Evolutionary conservation across 2,888 invertebrate genomes (phyloP).

Genomic region (Hoplodrina blanda): DNA sequence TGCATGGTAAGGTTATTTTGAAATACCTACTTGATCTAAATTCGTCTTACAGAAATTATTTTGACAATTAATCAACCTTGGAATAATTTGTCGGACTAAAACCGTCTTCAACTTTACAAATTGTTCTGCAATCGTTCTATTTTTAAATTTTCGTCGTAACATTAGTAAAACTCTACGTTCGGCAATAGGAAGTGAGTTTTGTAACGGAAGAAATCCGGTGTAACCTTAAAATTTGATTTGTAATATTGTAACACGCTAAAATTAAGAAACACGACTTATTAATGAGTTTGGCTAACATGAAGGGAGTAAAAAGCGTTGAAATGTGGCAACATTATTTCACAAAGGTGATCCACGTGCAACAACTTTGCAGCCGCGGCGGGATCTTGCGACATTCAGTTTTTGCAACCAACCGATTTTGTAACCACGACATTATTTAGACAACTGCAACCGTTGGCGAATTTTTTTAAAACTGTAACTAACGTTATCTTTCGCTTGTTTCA

Average conservation of each 20-base stretch:
- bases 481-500: slow-evolving; percentile 84
- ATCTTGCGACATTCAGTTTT: slow-evolving; percentile 83
- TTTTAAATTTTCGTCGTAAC: slow-evolving; percentile 59
- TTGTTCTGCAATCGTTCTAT: slow-evolving; percentile 38
- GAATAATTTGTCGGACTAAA: slow-evolving; percentile 7
- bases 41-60: slow-evolving; percentile 21
- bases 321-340: slow-evolving; percentile 84
- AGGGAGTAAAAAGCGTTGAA: slow-evolving; percentile 82
- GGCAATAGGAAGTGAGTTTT: slow-evolving; percentile 76
- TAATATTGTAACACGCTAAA: slow-evolving; percentile 71
- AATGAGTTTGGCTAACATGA: slow-evolving; percentile 82
- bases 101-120: slow-evolving; percentile 25
- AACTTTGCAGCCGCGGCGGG: slow-evolving; percentile 77
- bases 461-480: slow-evolving; percentile 73
- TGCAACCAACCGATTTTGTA: slow-evolving; percentile 82
- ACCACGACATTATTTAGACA: slow-evolving; percentile 77
- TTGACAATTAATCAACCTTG: slow-evolving; percentile 25
- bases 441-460: slow-evolving; percentile 71
- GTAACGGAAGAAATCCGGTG: slow-evolving; percentile 81
- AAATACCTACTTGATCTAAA: slow-evolving; percentile 14
- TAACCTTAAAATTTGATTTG: slow-evolving; percentile 77
- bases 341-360: slow-evolving; percentile 84
- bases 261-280: slow-evolving; percentile 82
- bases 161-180: slow-evolving; percentile 62
- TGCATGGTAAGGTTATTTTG: slow-evolving; percentile 28